Evolutionary conservation across 2,888 invertebrate genomes (phyloP).

Genomic region (Crioceris asparagi): DNA sequence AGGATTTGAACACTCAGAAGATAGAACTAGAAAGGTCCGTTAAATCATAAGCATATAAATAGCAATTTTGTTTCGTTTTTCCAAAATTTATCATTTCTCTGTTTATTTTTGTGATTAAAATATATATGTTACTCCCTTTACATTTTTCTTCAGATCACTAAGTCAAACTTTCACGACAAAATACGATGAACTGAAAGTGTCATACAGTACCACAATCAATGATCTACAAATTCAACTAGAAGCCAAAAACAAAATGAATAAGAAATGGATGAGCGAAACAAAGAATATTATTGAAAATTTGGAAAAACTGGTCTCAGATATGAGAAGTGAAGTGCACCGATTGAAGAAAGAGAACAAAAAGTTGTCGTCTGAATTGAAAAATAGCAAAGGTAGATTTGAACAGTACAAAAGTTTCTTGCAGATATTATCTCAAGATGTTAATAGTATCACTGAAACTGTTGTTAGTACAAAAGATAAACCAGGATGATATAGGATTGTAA

Average conservation of each 20-base stretch:
- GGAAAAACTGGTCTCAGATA: slow-evolving; percentile 45
- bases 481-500: too few species aligned
- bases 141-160: slow-evolving; percentile 16
- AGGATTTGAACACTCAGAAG: slow-evolving; percentile 22
- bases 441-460: neutral
- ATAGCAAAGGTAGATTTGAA: slow-evolving; percentile 24
- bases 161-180: slow-evolving; percentile 17
- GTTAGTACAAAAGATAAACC: too few species aligned
- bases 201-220: slow-evolving; percentile 32
- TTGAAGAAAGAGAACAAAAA: slow-evolving; percentile 38
- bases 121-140: too few species aligned
- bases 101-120: too few species aligned
- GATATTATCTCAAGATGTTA: neutral
- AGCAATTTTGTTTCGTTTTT: too few species aligned
- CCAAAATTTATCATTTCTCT: too few species aligned
- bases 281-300: slow-evolving; percentile 51
- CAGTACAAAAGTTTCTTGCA: slow-evolving; percentile 33
- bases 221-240: slow-evolving; percentile 49
- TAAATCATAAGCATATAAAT: too few species aligned
- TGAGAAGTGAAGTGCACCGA: slow-evolving; percentile 45
- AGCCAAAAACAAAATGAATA: slow-evolving; percentile 48
- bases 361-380: slow-evolving; percentile 35
- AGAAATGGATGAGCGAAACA: slow-evolving; percentile 54
- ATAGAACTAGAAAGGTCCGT: too few species aligned
- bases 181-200: slow-evolving; percentile 16